phyloP scores from a whole-genome alignment of 2,888 invertebrate species.

The Acanthoscelides obtectus region DNA sequence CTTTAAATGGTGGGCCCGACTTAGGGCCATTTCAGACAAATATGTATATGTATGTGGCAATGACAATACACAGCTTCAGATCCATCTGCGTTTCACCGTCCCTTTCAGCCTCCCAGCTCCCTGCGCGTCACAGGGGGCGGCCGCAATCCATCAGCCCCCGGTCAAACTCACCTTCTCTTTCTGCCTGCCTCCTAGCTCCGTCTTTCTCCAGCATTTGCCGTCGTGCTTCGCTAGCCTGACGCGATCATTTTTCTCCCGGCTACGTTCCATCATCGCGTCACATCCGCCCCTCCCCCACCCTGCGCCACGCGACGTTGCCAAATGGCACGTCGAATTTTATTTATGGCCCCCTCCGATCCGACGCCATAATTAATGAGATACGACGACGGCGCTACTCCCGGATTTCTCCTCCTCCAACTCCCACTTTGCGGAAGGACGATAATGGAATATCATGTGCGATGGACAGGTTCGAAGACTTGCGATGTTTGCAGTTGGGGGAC shows the following conservation, averaged over 20 bases:
- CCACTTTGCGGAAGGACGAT: conserved; percentile 11
- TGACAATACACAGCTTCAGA: background rate
- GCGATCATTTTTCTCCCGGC: conserved; percentile 70
- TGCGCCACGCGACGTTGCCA: conserved; percentile 51
- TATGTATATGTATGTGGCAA: background rate
- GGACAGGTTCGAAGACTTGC: conserved; percentile 6
- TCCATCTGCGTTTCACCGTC: conserved; percentile 11
- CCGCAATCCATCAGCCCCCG: conserved; percentile 50
- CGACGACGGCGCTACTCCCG: conserved; percentile 40
- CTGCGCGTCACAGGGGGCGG: conserved; percentile 1
- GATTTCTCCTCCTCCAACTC: conserved; percentile 9
- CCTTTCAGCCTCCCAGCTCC: conserved; percentile 9
- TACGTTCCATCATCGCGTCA: conserved; percentile 72
- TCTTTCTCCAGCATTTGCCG: conserved; percentile 37
- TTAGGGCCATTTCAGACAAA: too few relatives aligned
- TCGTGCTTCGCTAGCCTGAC: conserved; percentile 43
- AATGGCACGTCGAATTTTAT: conserved; percentile 51
- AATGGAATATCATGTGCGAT: conserved; percentile 22
- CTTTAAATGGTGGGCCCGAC: too few relatives aligned
- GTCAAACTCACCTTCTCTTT: conserved; percentile 60
- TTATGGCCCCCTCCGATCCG: conserved; percentile 48
- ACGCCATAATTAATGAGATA: conserved; percentile 50
- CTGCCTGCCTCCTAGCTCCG: conserved; percentile 30
- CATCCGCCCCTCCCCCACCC: conserved; percentile 60
- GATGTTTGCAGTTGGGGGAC: too few relatives aligned